Evolutionary conservation across 1,140 invertebrate genomes (phyloP).

Genomic region (Brachionus sp.): DNA sequence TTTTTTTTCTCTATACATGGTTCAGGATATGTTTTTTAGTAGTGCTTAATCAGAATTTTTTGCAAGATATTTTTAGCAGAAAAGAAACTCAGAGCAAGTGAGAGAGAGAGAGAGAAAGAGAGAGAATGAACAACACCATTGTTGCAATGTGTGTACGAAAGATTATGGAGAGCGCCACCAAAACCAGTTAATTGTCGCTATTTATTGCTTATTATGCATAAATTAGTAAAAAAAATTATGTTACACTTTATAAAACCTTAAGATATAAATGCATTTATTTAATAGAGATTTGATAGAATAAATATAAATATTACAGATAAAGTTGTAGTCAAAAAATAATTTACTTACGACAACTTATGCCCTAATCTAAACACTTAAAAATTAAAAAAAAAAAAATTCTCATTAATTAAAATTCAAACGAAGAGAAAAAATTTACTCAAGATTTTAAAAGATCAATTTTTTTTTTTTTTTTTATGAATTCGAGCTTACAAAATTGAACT

Average conservation of each 20-base stretch:
- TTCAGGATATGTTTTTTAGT: not conserved
- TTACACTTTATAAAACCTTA: not conserved
- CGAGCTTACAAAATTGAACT: no score
- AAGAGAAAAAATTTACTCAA: no score
- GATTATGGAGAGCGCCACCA: not conserved
- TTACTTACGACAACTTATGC: not conserved
- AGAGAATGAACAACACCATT: not conserved
- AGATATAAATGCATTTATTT: not conserved
- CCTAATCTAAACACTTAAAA: no score
- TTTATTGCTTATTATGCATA: not conserved
- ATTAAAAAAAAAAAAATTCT: no score
- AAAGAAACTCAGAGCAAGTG: not conserved
- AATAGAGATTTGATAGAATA: not conserved
- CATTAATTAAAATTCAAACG: no score
- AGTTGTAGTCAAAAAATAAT: not conserved
- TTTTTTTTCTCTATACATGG: not conserved
- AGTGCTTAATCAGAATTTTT: not conserved
- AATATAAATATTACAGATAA: not conserved
- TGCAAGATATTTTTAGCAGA: not conserved
- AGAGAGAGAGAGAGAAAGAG: not conserved
- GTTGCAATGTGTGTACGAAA: not conserved
- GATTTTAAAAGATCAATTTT: no score
- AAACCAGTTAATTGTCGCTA: not conserved
- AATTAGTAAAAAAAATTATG: not conserved
- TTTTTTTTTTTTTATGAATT: no score